These are phyloP conservation scores for Anolis apletophallus DNA, from an alignment of 2,797 vertebrate genomes.

Conservation along the genomic window DNA sequence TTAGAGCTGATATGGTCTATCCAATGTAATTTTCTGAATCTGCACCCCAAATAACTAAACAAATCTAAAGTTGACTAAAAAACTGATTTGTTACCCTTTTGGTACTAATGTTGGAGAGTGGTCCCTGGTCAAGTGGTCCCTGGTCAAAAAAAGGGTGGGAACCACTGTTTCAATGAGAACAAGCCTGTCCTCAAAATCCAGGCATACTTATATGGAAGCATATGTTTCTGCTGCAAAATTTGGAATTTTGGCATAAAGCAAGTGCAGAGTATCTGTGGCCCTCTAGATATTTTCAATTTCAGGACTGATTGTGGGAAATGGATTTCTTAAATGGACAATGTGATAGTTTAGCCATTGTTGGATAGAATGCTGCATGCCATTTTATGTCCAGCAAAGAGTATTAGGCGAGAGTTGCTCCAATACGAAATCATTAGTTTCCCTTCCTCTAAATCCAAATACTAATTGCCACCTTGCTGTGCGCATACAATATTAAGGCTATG, in stretches of 20 bases:
- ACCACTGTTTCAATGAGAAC: no score
- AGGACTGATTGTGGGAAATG: no score
- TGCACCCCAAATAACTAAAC: no score
- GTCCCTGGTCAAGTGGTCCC: no score
- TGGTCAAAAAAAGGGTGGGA: no score
- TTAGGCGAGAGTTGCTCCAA: conserved; percentile 75
- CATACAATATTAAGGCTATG: conserved; percentile 72
- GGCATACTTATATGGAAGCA: neutral
- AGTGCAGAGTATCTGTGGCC: neutral
- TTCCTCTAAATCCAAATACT: conserved; percentile 80
- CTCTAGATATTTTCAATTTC: neutral
- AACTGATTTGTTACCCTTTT: no score
- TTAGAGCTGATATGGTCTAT: no score
- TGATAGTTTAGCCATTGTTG: neutral
- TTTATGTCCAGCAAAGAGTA: conserved; percentile 70
- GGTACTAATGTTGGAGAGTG: no score
- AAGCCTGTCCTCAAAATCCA: no score
- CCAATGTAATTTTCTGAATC: no score
- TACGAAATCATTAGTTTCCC: conserved; percentile 78
- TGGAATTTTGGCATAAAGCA: neutral
- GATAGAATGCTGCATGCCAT: conserved; percentile 64
- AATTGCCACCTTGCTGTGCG: conserved; percentile 82
- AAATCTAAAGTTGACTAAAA: no score
- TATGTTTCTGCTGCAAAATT: neutral
- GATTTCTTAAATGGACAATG: neutral